Base-by-base conservation (phyloP, 2,888 invertebrate species). In the Hypomecis atomaria region DNA sequence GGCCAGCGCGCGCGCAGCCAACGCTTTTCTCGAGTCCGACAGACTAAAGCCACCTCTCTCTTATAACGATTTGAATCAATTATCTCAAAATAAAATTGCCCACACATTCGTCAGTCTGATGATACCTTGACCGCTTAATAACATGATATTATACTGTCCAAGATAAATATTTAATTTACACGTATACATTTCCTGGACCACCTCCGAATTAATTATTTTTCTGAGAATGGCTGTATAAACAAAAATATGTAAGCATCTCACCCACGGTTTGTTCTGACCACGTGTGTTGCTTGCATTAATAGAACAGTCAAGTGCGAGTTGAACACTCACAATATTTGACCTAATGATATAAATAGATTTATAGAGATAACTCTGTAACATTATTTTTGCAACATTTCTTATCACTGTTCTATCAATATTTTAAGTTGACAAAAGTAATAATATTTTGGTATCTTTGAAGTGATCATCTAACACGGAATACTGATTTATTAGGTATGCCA, bases 21-120 rank as follows among this genome's bases (percentile, higher is more conserved):
- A 68, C 59, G 64, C 67, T 67, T 65, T 65, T 62, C 59, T 59
- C 36, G 54, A 38, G 71, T 70, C 76, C 79, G 79, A 82, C 81
- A 77, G 76, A 78, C 75, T 79, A 79, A 78, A 77, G 75, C 71
- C 71, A 76, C 63, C 65, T 76, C 72, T 78, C 71, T 73, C 76
- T 75, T 13, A 77, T 74, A 73, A 73, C 78, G 78, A 82, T 85
- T 85, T 76, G 65, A 88, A 80, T 86, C 79, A 85, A 85, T 87
- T 84, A 84, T 68, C 68, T 76, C 70, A 71, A 74, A 71, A 77
- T 78, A 72, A 82, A 82, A 81, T 83, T 77, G 73, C 73, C 66
- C 70, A 76, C 74, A 78, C 77, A 82, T 81, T 73, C 71, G 81
- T 83, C 79, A 78, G 60, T 73, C 61, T 70, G 65, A 62, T 70